These are phyloP conservation scores for Euzetes globulus DNA, from an alignment of 2,888 invertebrate genomes.

Conservation along the genomic window DNA sequence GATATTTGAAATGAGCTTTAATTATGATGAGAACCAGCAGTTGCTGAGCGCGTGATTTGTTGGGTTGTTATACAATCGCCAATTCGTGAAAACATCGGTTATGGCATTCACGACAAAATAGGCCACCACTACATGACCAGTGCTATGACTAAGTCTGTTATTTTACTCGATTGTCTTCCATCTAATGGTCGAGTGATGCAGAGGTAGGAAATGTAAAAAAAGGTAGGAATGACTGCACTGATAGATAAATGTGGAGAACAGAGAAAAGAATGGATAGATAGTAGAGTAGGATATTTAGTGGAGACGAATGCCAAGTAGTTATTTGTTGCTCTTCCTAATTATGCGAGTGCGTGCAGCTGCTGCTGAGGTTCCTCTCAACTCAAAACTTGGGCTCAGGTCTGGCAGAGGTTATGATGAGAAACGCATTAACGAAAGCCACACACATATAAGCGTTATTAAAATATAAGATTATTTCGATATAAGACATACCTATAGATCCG, in stretches of 20 bases:
- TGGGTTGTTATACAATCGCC: not conserved
- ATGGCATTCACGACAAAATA: conserved; percentile 23
- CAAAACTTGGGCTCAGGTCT: not conserved
- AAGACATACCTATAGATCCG: conserved; percentile 12
- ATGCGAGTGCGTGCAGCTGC: conserved; percentile 26
- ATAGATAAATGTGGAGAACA: not conserved
- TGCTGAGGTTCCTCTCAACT: conserved; percentile 33
- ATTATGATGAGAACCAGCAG: conserved; percentile 18
- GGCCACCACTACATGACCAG: conserved; percentile 5
- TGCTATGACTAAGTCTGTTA: not conserved
- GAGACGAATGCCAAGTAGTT: not conserved
- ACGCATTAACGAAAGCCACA: conserved; percentile 26
- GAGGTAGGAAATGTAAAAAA: not conserved
- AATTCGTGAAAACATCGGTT: conserved; percentile 24
- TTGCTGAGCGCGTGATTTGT: conserved; percentile 20
- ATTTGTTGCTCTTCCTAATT: conserved; percentile 29
- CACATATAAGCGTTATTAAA: conserved; percentile 27
- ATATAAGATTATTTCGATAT: conserved; percentile 23
- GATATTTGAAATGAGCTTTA: not conserved
- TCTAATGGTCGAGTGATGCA: not conserved
- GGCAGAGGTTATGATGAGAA: not conserved
- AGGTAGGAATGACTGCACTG: not conserved
- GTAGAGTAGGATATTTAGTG: not conserved
- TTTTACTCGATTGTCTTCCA: not conserved
- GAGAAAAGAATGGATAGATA: not conserved